phyloP scores from a whole-genome alignment of 2,888 invertebrate genomes.

The Orthonychiurus folsomi region DNA sequence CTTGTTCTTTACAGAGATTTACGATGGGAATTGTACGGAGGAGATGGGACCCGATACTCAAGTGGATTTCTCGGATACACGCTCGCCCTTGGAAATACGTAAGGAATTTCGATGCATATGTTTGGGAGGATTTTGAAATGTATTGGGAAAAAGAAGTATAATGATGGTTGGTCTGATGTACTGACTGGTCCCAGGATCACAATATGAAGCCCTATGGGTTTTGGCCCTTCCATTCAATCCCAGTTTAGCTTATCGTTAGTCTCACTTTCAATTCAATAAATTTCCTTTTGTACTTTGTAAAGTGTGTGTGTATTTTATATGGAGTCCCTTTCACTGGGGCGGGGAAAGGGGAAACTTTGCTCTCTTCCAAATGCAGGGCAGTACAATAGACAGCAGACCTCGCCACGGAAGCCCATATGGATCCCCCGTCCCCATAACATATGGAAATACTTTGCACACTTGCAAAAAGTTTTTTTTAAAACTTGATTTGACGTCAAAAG shows the following conservation, averaged over 20 bases:
- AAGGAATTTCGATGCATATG: conserved; percentile 11
- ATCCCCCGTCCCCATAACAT: no score
- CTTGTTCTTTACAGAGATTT: conserved; percentile 32
- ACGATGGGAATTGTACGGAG: conserved; percentile 37
- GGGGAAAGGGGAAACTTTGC: no score
- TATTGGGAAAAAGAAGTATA: no score
- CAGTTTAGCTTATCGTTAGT: neutral
- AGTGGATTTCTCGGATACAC: conserved; percentile 35
- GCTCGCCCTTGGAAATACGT: conserved; percentile 38
- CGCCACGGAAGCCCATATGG: no score
- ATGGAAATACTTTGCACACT: no score
- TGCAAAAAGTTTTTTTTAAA: no score
- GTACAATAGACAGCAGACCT: no score
- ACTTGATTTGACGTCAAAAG: no score
- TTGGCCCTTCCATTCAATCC: no score
- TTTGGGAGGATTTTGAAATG: no score
- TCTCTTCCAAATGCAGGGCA: no score
- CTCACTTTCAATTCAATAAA: conserved; percentile 1
- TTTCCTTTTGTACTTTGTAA: neutral
- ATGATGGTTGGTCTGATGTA: neutral
- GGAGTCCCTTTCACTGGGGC: neutral
- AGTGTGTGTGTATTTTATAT: neutral
- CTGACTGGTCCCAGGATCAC: neutral
- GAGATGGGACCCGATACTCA: conserved; percentile 33
- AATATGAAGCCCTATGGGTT: no score